Evolutionary conservation across 2,797 vertebrate genomes (phyloP).

Genomic region (Syngnathus acus): DNA sequence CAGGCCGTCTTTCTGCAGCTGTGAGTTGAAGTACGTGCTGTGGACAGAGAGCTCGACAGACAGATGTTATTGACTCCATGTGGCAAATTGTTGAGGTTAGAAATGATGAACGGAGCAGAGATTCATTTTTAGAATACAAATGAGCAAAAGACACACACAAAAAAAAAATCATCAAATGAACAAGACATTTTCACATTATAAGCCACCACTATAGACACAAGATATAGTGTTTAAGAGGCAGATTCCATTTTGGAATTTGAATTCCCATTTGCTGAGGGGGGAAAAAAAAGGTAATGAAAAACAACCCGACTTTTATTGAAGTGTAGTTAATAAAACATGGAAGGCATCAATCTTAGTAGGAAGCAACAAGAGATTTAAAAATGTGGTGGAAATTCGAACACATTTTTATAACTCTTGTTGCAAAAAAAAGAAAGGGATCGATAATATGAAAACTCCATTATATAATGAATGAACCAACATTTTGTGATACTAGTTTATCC

Average conservation of each 20-base stretch:
- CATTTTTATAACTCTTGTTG: too few relatives aligned
- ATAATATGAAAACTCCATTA: too few relatives aligned
- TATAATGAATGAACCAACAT: too few relatives aligned
- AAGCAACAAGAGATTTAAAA: background rate
- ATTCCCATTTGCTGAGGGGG: background rate
- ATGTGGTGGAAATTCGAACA: background rate
- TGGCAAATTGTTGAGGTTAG: slow-evolving; percentile 3
- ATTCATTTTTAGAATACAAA: background rate
- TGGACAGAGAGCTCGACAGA: slow-evolving; percentile 2
- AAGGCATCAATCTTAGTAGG: background rate
- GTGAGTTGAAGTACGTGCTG: slow-evolving; percentile 12
- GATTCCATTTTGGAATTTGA: background rate
- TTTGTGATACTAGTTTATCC: too few relatives aligned
- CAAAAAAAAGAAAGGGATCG: background rate
- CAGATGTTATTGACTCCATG: slow-evolving; percentile 5
- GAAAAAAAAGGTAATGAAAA: background rate
- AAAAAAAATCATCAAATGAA: background rate
- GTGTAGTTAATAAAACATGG: background rate
- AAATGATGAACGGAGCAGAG: background rate
- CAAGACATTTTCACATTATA: background rate
- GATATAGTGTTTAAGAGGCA: background rate
- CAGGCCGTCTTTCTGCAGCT: slow-evolving; percentile 26
- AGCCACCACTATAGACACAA: too few relatives aligned
- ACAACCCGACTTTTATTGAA: background rate
- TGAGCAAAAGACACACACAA: background rate